A percentile compares a stretch with the other conserved stretches of the same genome.
Evolutionary conservation across 2,888 invertebrate genomes (phyloP).

Genomic region (Mimas tiliae): DNA sequence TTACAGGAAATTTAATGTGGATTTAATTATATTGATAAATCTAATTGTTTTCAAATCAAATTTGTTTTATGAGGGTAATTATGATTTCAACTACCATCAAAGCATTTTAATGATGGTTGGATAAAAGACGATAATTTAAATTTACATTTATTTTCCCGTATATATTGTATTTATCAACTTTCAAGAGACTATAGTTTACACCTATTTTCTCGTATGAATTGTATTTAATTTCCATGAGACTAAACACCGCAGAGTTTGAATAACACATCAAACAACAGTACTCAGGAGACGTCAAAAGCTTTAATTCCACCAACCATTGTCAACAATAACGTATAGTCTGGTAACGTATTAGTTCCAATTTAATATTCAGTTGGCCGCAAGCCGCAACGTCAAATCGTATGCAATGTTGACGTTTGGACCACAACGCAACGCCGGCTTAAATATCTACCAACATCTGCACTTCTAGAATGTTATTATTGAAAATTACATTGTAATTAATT

Average conservation of each 20-base stretch:
- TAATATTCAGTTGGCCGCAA: constrained; percentile 56
- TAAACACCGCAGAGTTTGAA: constrained; percentile 1
- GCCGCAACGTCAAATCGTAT: constrained; percentile 65
- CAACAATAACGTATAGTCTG: constrained; percentile 24
- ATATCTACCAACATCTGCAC: constrained; percentile 40
- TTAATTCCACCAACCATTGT: constrained; percentile 35
- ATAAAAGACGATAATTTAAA: too few relatives aligned
- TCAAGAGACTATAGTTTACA: not conserved
- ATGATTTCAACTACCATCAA: too few relatives aligned
- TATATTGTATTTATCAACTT: too few relatives aligned
- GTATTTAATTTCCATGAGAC: not conserved
- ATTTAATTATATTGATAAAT: too few relatives aligned
- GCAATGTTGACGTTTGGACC: constrained; percentile 61
- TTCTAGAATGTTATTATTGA: constrained; percentile 13
- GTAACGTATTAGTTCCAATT: constrained; percentile 35
- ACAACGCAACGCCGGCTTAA: constrained; percentile 57
- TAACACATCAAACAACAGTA: not conserved
- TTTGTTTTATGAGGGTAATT: too few relatives aligned
- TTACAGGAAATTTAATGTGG: too few relatives aligned
- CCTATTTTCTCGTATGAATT: not conserved
- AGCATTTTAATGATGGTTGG: too few relatives aligned
- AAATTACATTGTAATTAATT: constrained; percentile 23
- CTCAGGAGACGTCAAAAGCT: constrained; percentile 30
- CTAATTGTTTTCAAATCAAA: too few relatives aligned
- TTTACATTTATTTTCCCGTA: too few relatives aligned